Base-by-base conservation (phyloP, 2,888 invertebrate genomes). In the Cephus pulcher region DNA sequence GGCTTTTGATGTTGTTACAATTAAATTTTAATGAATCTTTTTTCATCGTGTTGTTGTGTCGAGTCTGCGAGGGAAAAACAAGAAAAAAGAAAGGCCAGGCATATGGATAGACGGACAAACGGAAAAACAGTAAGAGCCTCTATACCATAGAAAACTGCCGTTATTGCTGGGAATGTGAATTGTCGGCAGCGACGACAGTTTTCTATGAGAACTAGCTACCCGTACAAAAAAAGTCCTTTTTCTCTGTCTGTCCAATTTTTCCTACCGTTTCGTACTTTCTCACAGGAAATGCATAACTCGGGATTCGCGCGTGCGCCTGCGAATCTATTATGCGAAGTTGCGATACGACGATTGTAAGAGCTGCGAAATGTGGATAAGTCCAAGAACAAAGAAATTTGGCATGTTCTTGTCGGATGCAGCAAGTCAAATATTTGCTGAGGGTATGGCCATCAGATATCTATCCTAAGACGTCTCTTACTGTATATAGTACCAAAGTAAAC, bases 391-490 rank as follows among this genome's bases (percentile, higher is more conserved):
- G 56, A 23, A 23, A 23, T 56, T 56, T 0, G 56, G 71, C 30
- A 23, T 30, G 12, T 71, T 71, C 30, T 15, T 71, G 12, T 30
- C 71, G 71, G 12, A 32, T 34, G 33, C 11, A 23, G 81, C 78
- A 85, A 84, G 85, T 86, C 83, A 84, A 87, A 87, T 85, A 87
- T 88, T 88, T 87, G 83, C 83, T 77, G 79, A 79, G 74, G 81
- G 75, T 77, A 77, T 76, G 76, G 33, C 71, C 71, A 34, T 71
- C 23, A 23, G 56, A 56, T 56, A 56, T 56, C 56, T 56, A 23
- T 56, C 23, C 56, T 56, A 23, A 56, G 23, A 9, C 56, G 56
- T 56, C 9, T 56, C 56, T 56, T 56, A 23, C 12, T 35, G 35
- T 23, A 56, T 56, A 56, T 56, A 56, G 23, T 23, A 56, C 9